Base-by-base conservation (phyloP, 23 tunicate genomes). In the Clavelina lepadiformis region DNA sequence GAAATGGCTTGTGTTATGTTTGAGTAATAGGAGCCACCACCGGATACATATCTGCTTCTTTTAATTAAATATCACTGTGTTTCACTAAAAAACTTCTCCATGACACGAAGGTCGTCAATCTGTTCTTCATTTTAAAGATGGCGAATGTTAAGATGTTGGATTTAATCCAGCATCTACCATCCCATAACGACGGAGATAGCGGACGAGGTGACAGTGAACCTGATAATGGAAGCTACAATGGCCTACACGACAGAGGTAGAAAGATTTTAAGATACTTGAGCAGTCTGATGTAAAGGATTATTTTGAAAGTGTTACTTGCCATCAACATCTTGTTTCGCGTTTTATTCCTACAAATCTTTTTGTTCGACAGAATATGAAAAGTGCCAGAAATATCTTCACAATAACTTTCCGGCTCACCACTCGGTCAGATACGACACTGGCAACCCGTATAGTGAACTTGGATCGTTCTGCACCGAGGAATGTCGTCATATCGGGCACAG, bases 181-280 rank as follows among this genome's bases (percentile, higher is more conserved):
- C 85, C 1, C 78, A 70, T 30, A 20, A 21, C 36, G 86, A 70
- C 45, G 56, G 46, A 7, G 86, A 87, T 55, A 87, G 96, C 41
- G 96, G 96, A 1, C 57, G 82, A 20, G 96, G 96, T 0, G 96
- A 87, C 38, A 87, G 96, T 38, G 86, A 79, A 26, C 76, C 85
- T 4, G 96, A 87, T 67, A 57, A 57, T 31, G 65, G 76, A 38
- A 80, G 78, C 46, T 68, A 52, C 64, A 24, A 30, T 25, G 61
- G 53, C 23, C 58, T 52, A 36, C 45, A 69, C 22, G 71, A 65
- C 15, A 31, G 35, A 58, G 61, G 75, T 67, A 46, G 30, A n/a
- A n/a, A n/a, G n/a, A n/a, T n/a, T n/a, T n/a, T n/a, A n/a, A n/a
- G n/a, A n/a, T n/a, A n/a, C n/a, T n/a, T n/a, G n/a, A n/a, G n/a